phyloP scores from a whole-genome alignment of 2,113 vertebrate genomes.

The Xenopus borealis region DNA sequence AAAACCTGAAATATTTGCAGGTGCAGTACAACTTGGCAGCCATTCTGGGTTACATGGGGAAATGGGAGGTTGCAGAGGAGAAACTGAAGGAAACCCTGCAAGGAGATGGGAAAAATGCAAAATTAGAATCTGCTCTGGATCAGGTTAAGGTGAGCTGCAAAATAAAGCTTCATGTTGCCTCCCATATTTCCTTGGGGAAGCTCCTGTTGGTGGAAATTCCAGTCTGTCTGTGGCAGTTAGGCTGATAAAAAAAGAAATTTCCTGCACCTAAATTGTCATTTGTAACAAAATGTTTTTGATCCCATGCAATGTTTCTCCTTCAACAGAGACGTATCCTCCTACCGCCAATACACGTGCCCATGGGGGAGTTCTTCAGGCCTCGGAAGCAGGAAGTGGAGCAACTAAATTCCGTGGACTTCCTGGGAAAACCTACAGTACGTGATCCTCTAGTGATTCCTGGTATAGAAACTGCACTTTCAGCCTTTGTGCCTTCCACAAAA shows the following conservation, averaged over 20 bases:
- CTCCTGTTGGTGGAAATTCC: too few relatives aligned
- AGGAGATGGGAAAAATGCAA: slow-evolving; percentile 53
- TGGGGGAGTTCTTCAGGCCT: slow-evolving; percentile 78
- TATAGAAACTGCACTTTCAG: too few relatives aligned
- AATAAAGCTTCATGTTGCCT: too few relatives aligned
- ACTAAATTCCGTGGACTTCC: slow-evolving; percentile 79
- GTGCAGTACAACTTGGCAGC: slow-evolving; percentile 81
- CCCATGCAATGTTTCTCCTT: too few relatives aligned
- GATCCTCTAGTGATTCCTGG: neutral
- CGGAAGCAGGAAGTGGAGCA: slow-evolving; percentile 78
- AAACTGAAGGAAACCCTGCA: slow-evolving; percentile 63
- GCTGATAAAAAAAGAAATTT: too few relatives aligned
- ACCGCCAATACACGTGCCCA: slow-evolving; percentile 70
- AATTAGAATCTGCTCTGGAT: slow-evolving; percentile 62
- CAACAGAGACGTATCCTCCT: slow-evolving; percentile 62
- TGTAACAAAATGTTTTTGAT: too few relatives aligned
- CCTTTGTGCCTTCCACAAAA: too few relatives aligned
- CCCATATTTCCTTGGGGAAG: too few relatives aligned
- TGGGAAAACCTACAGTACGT: slow-evolving; percentile 85
- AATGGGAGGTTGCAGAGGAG: slow-evolving; percentile 72
- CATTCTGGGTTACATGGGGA: slow-evolving; percentile 69
- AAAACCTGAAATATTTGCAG: slow-evolving; percentile 52
- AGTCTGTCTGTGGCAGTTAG: too few relatives aligned
- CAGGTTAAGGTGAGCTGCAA: slow-evolving; percentile 57
- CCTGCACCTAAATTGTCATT: too few relatives aligned